A percentile compares a stretch with the other conserved stretches of the same genome.
Evolutionary conservation across 2,797 vertebrate genomes (phyloP).

Genomic region (Prunella strophiata): DNA sequence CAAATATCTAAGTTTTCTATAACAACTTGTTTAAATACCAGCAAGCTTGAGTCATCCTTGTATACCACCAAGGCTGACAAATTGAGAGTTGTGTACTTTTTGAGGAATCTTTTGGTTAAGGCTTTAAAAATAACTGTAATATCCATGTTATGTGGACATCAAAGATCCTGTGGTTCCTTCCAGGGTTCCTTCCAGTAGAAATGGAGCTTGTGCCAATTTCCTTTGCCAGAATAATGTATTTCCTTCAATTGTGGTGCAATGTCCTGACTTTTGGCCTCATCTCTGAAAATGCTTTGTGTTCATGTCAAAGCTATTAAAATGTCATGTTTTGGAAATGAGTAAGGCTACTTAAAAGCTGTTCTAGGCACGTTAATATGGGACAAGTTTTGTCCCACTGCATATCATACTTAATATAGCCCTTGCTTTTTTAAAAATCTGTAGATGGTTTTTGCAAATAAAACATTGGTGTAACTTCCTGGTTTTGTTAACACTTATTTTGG

Average conservation of each 20-base stretch:
- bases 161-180: constrained; percentile 42
- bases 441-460: neutral
- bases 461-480: neutral
- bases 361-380: neutral
- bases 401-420: neutral
- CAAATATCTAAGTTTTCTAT: constrained; percentile 5
- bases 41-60: neutral
- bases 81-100: neutral
- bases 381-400: neutral
- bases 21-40: constrained; percentile 20
- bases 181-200: constrained; percentile 45
- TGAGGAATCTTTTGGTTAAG: constrained; percentile 22
- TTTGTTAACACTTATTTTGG: neutral
- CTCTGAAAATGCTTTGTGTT: neutral
- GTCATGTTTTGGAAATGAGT: neutral
- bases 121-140: constrained; percentile 44
- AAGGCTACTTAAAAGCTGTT: neutral
- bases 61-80: neutral
- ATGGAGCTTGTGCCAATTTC: constrained; percentile 33
- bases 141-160: constrained; percentile 15
- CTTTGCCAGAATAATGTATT: constrained; percentile 55
- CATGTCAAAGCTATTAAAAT: neutral
- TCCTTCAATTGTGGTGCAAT: constrained; percentile 60
- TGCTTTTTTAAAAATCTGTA: neutral
- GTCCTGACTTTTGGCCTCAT: constrained; percentile 54